phyloP scores from a whole-genome alignment of 2,113 vertebrate species.

The Bujurquina vittata region DNA sequence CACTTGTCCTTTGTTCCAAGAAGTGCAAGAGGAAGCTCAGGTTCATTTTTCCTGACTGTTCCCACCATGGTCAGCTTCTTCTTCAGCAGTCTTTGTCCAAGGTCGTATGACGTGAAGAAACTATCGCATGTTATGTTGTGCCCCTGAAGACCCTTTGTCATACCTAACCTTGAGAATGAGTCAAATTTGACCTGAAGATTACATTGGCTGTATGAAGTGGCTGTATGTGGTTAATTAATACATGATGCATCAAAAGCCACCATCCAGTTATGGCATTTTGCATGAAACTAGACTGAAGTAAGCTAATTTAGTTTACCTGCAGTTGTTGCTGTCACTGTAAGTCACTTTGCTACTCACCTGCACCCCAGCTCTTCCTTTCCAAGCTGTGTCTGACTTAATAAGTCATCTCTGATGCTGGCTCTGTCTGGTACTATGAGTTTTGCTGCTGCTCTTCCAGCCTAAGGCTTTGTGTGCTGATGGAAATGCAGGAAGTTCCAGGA shows the following conservation, averaged over 20 bases:
- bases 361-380: background rate
- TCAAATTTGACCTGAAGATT: background rate
- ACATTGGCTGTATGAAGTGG: background rate
- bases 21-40: too few relatives aligned
- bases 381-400: background rate
- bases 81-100: too few relatives aligned
- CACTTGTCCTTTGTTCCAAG: too few relatives aligned
- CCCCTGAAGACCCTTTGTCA: too few relatives aligned
- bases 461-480: background rate
- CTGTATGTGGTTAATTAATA: background rate
- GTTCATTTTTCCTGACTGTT: too few relatives aligned
- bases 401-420: background rate
- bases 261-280: background rate
- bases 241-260: background rate
- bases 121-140: too few relatives aligned
- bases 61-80: too few relatives aligned
- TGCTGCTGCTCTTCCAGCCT: background rate
- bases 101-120: too few relatives aligned
- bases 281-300: background rate
- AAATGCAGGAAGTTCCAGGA: background rate
- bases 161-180: too few relatives aligned
- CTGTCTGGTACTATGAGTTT: background rate
- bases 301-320: background rate
- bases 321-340: background rate
- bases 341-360: background rate